Evolutionary conservation across 2,797 vertebrate genomes (phyloP).

Genomic region (Eulemur rubriventer): DNA sequence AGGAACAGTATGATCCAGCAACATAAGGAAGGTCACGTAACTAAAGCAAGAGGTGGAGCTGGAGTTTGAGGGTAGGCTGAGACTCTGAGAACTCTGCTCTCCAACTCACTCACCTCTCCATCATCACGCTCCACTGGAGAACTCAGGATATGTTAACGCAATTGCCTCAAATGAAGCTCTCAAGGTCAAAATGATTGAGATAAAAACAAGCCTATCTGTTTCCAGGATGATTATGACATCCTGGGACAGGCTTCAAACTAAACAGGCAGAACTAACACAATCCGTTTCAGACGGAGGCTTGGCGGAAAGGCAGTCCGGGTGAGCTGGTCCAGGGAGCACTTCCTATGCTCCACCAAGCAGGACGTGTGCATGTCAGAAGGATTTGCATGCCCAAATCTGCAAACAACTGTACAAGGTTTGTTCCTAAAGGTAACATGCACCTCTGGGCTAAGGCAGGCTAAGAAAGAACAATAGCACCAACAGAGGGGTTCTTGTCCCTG

Average conservation of each 20-base stretch:
- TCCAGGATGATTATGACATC: slow-evolving; percentile 46
- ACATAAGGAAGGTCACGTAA: not conserved
- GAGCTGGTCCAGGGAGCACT: slow-evolving; percentile 27
- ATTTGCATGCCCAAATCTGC: slow-evolving; percentile 73
- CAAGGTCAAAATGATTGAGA: slow-evolving; percentile 9
- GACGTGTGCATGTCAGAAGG: slow-evolving; percentile 69
- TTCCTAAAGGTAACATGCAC: slow-evolving; percentile 65
- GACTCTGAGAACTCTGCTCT: not conserved
- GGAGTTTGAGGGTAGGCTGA: not conserved
- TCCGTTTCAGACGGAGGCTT: not conserved
- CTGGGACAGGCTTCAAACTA: slow-evolving; percentile 44
- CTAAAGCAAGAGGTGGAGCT: not conserved
- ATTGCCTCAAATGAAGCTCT: not conserved
- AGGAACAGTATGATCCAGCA: not conserved
- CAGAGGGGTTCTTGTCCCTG: slow-evolving; percentile 56
- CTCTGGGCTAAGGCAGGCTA: slow-evolving; percentile 54
- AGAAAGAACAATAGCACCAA: slow-evolving; percentile 68
- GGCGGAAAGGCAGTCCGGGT: slow-evolving; percentile 64
- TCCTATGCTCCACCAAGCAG: slow-evolving; percentile 64
- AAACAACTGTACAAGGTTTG: slow-evolving; percentile 58
- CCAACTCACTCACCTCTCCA: too few relatives aligned
- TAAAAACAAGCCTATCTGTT: slow-evolving; percentile 43
- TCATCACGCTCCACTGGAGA: not conserved
- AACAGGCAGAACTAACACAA: slow-evolving; percentile 72
- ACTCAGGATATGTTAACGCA: not conserved